Base-by-base conservation (phyloP, 1,140 invertebrate genomes). In the Camponotus floridanus region DNA sequence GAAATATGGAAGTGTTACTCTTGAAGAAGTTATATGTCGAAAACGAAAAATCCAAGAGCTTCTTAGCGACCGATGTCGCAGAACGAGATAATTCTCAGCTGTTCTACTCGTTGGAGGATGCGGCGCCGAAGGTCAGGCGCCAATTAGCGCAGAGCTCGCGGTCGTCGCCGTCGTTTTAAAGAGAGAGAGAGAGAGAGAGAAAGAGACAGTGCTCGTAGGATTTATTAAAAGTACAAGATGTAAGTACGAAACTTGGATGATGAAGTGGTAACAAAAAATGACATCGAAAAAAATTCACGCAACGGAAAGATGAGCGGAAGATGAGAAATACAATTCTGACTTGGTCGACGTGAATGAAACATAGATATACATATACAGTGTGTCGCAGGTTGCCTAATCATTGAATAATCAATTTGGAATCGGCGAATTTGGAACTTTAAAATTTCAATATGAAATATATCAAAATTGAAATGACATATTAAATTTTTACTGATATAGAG, bases 201-300 rank as follows among this genome's bases (percentile, higher is more conserved):
- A 0, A 26, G 26, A 26, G 26, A 26, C 26, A 26, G 26, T 26
- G 83, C 59, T 9, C 42, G 83, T 71, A 73, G 74, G 39, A 86
- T 87, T 87, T 87, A 86, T 87, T 87, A 85, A 87, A 87, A 87
- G 55, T 85, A 76, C 85, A 71, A 86, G 84, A 86, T 81, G 42
- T 68, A 78, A 86, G 80, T 62, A 11, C 85, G 48, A n/a, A 33
- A 36, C 57, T 79, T 31, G 78, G 68, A 86, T 86, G 79, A 86
- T 61, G 59, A 86, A 86, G 85, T 86, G 79, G 39, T 84, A 59
- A 74, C 59, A 68, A 81, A 62, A 61, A 26, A 18, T 65, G 78
- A 81, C 81, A 42, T 6, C 9, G 71, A n/a, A 31, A 83, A 42
- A 67, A 15, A 18, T 7, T 71, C 59, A 45, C 26, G 61, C 36